Percentiles rank a stretch among this genome's conserved stretches.
Conservation (phyloP, 2,888 invertebrate genomes). For the Aromia moschata region DNA sequence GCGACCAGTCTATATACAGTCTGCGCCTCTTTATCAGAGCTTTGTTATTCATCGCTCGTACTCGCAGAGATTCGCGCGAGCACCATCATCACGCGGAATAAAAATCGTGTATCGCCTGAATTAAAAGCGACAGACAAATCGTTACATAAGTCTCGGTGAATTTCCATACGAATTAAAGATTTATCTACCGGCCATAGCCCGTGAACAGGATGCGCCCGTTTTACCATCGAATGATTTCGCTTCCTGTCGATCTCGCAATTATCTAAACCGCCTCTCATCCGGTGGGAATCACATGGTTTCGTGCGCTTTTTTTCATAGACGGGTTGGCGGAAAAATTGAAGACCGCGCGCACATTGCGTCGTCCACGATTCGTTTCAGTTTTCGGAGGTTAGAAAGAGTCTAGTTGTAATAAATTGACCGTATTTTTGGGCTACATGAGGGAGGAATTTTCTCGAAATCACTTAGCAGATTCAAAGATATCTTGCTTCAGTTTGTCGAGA, state of each 20-base stretch:
- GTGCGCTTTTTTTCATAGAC: background rate
- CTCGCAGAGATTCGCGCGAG: background rate
- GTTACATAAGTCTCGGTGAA: constrained; percentile 9
- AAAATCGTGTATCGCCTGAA: background rate
- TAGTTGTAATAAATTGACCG: too few species aligned
- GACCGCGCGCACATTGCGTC: too few species aligned
- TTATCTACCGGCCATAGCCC: constrained; percentile 12
- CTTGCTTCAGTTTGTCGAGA: too few species aligned
- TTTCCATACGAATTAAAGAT: constrained; percentile 17
- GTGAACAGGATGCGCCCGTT: constrained; percentile 26
- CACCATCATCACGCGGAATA: background rate
- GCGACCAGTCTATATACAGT: too few species aligned
- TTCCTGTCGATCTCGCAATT: constrained; percentile 33
- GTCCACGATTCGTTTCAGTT: too few species aligned
- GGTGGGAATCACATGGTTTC: constrained; percentile 16
- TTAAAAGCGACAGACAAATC: background rate
- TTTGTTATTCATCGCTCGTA: background rate
- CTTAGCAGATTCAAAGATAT: too few species aligned
- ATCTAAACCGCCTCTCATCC: constrained; percentile 27
- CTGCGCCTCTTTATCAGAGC: too few species aligned
- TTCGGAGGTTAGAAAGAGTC: too few species aligned
- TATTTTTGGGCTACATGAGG: too few species aligned
- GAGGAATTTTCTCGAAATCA: too few species aligned
- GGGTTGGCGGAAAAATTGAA: background rate
- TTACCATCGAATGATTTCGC: constrained; percentile 29